Conservation (phyloP, 2,113 vertebrate genomes). For the Noctilio leporinus region DNA sequence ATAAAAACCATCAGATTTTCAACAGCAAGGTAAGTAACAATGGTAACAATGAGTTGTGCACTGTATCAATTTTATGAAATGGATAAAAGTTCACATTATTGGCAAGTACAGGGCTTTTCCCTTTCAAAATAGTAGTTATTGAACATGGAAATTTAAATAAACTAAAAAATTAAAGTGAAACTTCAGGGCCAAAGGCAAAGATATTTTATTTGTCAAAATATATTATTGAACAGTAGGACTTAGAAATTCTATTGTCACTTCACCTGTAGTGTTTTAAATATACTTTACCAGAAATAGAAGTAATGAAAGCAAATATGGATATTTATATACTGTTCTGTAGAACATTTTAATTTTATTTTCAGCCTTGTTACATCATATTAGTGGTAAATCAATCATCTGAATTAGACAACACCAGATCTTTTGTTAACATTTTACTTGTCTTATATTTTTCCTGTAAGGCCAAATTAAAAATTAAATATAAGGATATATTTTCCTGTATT, state of each 20-base stretch:
- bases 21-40: background rate
- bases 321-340: background rate
- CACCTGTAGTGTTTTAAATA: background rate
- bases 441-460: background rate
- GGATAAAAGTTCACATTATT: background rate
- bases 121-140: background rate
- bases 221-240: background rate
- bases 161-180: slow-evolving; percentile 7
- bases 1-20: background rate
- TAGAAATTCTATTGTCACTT: slow-evolving; percentile 7
- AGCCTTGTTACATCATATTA: background rate
- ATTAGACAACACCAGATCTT: background rate
- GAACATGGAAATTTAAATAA: background rate
- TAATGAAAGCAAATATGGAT: background rate
- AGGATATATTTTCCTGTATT: background rate
- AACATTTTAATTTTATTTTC: slow-evolving; percentile 16
- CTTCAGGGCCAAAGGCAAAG: background rate
- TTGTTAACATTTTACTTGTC: background rate
- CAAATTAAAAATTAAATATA: background rate
- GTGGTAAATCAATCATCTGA: background rate
- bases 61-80: background rate
- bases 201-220: slow-evolving; percentile 7
- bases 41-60: background rate
- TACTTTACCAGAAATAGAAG: slow-evolving; percentile 29
- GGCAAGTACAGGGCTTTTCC: background rate